Conservation (phyloP, 2,888 invertebrate genomes). For the Xestoiulus laeticollis region DNA sequence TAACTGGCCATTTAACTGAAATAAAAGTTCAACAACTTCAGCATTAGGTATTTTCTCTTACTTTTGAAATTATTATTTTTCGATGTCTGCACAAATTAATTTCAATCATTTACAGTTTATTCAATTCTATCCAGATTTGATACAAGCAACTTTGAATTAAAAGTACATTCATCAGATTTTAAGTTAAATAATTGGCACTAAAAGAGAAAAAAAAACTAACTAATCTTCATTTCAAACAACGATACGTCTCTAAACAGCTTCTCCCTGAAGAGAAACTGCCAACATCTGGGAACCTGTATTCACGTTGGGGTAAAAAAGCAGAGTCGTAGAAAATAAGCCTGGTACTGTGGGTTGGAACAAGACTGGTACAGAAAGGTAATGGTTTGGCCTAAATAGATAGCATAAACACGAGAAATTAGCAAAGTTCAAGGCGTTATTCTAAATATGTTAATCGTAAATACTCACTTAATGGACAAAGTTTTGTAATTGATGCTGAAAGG, state of each 20-base stretch:
- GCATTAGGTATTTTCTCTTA: too few relatives aligned
- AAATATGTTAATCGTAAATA: not conserved
- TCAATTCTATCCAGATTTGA: not conserved
- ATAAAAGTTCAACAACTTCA: too few relatives aligned
- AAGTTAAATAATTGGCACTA: not conserved
- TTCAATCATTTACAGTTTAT: not conserved
- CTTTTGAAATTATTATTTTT: not conserved
- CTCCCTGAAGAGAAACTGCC: slow-evolving; percentile 43
- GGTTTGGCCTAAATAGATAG: not conserved
- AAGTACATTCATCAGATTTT: not conserved
- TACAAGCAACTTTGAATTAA: not conserved
- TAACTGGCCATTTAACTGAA: too few relatives aligned
- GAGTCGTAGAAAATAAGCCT: not conserved
- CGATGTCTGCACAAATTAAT: not conserved
- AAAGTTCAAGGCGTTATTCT: not conserved
- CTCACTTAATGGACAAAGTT: slow-evolving; percentile 9
- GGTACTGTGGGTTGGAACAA: not conserved
- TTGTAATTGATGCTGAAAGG: not conserved
- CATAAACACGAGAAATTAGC: not conserved
- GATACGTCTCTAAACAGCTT: not conserved
- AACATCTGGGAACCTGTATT: not conserved
- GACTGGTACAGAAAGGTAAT: slow-evolving; percentile 35
- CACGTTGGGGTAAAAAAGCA: not conserved
- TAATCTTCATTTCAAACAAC: not conserved
- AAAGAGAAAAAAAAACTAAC: not conserved